A percentile compares a stretch with the other conserved stretches of the same genome.
Conservation (phyloP, 2,888 invertebrate species). For the Eupithecia insigniata region DNA sequence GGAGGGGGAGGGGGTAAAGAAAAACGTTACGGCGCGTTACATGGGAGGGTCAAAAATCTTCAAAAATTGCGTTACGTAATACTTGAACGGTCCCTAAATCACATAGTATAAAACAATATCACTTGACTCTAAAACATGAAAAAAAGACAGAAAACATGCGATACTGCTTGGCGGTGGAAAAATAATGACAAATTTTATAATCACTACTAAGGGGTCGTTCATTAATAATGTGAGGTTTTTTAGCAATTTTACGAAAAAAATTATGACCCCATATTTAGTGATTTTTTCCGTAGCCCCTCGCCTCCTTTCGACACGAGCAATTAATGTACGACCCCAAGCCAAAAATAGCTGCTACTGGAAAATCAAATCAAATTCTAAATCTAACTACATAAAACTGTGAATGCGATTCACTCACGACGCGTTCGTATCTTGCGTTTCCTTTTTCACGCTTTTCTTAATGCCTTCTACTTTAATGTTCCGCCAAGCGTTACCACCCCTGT, state of each 20-base stretch:
- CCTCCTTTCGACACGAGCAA: too few relatives aligned
- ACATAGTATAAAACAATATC: background rate
- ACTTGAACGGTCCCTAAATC: background rate
- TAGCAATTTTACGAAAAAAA: too few relatives aligned
- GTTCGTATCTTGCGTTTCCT: slow-evolving; percentile 28
- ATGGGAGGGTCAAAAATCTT: too few relatives aligned
- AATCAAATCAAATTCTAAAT: slow-evolving; percentile 9
- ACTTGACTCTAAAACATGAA: background rate
- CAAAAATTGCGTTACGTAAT: too few relatives aligned
- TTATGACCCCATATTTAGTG: too few relatives aligned
- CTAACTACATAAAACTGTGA: slow-evolving; percentile 21
- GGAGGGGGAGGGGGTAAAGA: too few relatives aligned
- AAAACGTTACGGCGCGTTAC: too few relatives aligned
- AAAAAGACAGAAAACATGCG: background rate
- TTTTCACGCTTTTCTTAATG: slow-evolving; percentile 41
- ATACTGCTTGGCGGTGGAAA: slow-evolving; percentile 30
- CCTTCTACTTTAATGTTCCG: slow-evolving; percentile 47
- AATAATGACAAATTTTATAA: background rate
- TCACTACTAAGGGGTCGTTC: too few relatives aligned
- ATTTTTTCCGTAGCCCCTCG: too few relatives aligned
- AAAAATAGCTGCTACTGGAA: background rate
- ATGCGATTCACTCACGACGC: slow-evolving; percentile 41
- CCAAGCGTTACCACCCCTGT: slow-evolving; percentile 40
- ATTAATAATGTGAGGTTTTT: too few relatives aligned
- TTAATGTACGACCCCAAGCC: too few relatives aligned